phyloP scores from a whole-genome alignment of 2,888 invertebrate genomes.

The Spisula solida region DNA sequence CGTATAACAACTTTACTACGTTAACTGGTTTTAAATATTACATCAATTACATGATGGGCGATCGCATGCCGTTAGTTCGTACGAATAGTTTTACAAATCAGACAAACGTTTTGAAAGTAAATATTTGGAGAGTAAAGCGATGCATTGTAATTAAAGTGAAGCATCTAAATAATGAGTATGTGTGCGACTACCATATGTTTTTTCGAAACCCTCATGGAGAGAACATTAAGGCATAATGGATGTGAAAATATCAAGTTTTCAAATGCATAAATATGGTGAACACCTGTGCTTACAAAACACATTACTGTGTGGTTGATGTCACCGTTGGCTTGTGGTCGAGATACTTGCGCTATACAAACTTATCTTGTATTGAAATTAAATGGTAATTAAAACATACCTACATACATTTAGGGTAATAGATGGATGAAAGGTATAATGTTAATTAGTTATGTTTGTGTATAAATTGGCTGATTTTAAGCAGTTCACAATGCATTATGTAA shows the following conservation, averaged over 20 bases:
- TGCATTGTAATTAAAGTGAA: conserved; percentile 22
- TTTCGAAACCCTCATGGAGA: conserved; percentile 2
- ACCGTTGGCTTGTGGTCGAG: conserved; percentile 8
- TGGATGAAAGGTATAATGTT: background rate
- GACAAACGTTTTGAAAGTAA: conserved; percentile 5
- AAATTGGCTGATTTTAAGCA: conserved; percentile 10
- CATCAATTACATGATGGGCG: background rate
- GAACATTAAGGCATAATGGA: conserved; percentile 61
- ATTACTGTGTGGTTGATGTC: conserved; percentile 32
- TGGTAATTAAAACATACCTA: conserved; percentile 26
- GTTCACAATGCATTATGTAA: conserved; percentile 5
- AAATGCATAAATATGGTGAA: conserved; percentile 35
- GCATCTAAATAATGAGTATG: conserved; percentile 38
- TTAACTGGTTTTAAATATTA: no score
- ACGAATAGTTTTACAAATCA: background rate
- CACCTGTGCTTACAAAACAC: conserved; percentile 58
- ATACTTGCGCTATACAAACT: conserved; percentile 19
- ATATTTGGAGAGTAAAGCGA: background rate
- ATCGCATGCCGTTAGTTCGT: background rate
- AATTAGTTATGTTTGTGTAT: conserved; percentile 16
- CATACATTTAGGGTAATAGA: background rate
- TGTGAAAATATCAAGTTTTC: conserved; percentile 56
- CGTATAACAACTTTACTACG: no score
- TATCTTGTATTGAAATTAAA: conserved; percentile 14
- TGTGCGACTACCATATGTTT: conserved; percentile 31